These are phyloP conservation scores for Characodon lateralis DNA, from an alignment of 2,797 vertebrate genomes.

Conservation along the genomic window DNA sequence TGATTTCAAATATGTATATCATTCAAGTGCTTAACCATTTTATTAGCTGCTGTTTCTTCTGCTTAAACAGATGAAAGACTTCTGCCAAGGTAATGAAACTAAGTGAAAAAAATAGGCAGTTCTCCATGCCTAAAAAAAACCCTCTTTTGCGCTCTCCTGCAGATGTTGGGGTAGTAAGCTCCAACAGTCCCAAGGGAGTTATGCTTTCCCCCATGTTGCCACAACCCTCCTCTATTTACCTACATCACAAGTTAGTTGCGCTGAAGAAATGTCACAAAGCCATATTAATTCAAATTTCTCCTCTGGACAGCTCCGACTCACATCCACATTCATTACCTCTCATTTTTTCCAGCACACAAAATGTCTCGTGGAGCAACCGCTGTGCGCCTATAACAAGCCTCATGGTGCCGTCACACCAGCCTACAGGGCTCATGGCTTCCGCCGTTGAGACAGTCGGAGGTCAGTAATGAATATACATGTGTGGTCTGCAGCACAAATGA, in stretches of 20 bases:
- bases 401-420: conserved; percentile 47
- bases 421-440: conserved; percentile 56
- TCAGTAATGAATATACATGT: conserved; percentile 81
- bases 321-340: conserved; percentile 64
- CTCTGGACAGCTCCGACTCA: conserved; percentile 45
- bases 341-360: conserved; percentile 54
- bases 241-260: conserved; percentile 35
- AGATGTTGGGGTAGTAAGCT: conserved; percentile 7
- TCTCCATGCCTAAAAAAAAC: background rate
- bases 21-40: background rate
- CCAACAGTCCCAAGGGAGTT: conserved; percentile 32
- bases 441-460: conserved; percentile 67
- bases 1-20: background rate
- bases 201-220: conserved; percentile 40
- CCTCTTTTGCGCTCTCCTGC: conserved; percentile 6
- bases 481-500: conserved; percentile 61
- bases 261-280: conserved; percentile 46
- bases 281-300: conserved; percentile 67
- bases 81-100: background rate
- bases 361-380: conserved; percentile 34
- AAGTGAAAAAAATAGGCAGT: conserved; percentile 11
- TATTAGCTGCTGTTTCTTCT: background rate
- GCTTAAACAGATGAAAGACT: background rate
- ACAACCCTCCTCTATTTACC: conserved; percentile 27
- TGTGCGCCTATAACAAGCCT: conserved; percentile 45